phyloP scores from a whole-genome alignment of 2,113 vertebrate species.

The Sterrhoptilus dennistouni region DNA sequence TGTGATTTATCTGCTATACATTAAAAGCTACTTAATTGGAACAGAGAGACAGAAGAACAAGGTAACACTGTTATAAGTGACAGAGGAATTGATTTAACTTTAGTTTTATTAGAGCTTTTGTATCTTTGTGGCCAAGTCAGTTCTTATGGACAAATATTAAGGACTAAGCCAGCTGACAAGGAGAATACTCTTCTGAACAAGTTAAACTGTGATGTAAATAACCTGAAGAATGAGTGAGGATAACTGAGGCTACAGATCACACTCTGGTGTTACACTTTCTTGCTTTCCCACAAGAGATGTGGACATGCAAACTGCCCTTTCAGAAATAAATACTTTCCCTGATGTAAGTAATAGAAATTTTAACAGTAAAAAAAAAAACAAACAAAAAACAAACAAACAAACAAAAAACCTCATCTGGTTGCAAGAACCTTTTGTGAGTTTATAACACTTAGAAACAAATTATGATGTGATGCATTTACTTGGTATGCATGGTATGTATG shows the following conservation, averaged over 20 bases:
- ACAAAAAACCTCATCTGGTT: not conserved
- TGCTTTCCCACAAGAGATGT: not conserved
- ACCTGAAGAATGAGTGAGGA: not conserved
- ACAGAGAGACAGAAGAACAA: not conserved
- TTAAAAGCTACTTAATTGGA: conserved; percentile 35
- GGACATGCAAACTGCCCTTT: not conserved
- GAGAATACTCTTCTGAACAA: not conserved
- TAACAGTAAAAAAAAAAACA: not conserved
- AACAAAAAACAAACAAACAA: not conserved
- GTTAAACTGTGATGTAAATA: not conserved
- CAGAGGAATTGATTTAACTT: not conserved
- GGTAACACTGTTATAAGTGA: not conserved
- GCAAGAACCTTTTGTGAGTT: not conserved
- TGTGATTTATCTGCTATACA: conserved; percentile 9
- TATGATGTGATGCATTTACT: not conserved
- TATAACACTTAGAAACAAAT: not conserved
- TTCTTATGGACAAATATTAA: not conserved
- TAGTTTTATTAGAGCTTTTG: not conserved
- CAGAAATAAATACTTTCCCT: not conserved
- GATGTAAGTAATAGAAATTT: not conserved
- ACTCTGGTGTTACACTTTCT: not conserved
- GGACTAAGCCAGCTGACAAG: not conserved
- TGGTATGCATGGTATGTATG: fast-evolving
- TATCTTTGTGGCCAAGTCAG: not conserved
- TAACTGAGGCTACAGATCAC: not conserved